phyloP scores from a whole-genome alignment of 2,797 vertebrate genomes.

The Hypotaenidia philippensis region DNA sequence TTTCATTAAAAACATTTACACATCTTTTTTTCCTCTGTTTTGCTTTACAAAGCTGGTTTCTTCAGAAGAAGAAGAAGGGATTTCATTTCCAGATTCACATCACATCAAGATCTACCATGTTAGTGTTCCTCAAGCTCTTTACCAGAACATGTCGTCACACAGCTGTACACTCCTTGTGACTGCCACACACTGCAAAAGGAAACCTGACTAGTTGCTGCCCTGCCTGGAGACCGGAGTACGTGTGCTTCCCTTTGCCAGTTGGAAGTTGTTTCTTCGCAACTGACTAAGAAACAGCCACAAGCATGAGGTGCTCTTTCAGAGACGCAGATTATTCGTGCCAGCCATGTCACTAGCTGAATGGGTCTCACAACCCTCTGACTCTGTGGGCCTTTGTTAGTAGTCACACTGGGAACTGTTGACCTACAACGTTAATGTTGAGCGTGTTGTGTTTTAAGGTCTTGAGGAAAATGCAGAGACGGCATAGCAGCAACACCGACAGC shows the following conservation, averaged over 20 bases:
- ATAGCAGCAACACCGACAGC: slow-evolving; percentile 97
- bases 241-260: background rate
- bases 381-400: background rate
- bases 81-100: background rate
- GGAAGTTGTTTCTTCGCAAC: background rate
- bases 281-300: background rate
- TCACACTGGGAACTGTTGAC: background rate
- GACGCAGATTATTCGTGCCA: background rate
- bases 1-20: background rate
- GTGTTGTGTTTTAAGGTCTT: slow-evolving; percentile 85
- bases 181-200: background rate
- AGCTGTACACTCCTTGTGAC: slow-evolving; percentile 28
- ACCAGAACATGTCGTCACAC: background rate
- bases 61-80: background rate
- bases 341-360: slow-evolving; percentile 15
- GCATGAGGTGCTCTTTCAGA: background rate
- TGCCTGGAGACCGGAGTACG: background rate
- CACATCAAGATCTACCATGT: background rate
- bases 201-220: background rate
- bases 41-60: background rate
- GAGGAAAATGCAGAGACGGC: slow-evolving; percentile 97
- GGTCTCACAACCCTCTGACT: background rate
- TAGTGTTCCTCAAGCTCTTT: background rate
- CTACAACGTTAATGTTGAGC: slow-evolving; percentile 67
- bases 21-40: background rate